Evolutionary conservation across 92 coral and sea anemone species (phyloP).

Genomic region (Actinernus sp.): DNA sequence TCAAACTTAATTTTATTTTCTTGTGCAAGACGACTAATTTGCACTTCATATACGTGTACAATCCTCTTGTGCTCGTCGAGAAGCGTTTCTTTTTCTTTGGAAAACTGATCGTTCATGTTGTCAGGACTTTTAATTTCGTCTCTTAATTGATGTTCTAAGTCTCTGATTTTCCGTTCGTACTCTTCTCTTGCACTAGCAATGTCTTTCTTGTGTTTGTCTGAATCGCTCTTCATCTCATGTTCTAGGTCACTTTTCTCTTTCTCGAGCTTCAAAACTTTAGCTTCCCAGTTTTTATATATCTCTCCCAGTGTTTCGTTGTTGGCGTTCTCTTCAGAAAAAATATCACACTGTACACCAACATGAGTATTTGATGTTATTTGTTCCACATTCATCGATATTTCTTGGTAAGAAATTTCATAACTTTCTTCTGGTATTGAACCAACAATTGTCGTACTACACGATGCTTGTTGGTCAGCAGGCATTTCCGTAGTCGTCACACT

Average conservation of each 20-base stretch:
- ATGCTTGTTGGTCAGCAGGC: constrained; percentile 8
- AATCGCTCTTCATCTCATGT: background rate
- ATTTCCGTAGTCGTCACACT: constrained; percentile 9
- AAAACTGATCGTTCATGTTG: constrained; percentile 40
- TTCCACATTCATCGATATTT: background rate
- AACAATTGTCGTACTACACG: background rate
- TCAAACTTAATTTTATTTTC: constrained; percentile 51
- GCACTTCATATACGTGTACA: constrained; percentile 40
- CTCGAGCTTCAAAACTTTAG: constrained; percentile 1
- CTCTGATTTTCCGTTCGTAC: constrained; percentile 36
- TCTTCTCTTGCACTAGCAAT: constrained; percentile 7
- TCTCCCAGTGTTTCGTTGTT: constrained; percentile 1
- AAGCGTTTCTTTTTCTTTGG: constrained; percentile 50
- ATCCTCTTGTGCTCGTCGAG: constrained; percentile 32
- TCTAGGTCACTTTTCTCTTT: constrained; percentile 8
- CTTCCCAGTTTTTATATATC: constrained; percentile 15
- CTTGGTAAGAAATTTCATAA: background rate
- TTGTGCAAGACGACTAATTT: constrained; percentile 36
- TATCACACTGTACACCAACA: background rate
- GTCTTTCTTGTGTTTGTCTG: constrained; percentile 10
- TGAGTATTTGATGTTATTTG: background rate
- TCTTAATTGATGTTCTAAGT: constrained; percentile 43
- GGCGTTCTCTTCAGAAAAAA: constrained; percentile 5
- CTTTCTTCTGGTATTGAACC: constrained; percentile 9
- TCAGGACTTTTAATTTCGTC: constrained; percentile 64